Percentiles rank a stretch among this genome's conserved stretches.
phyloP scores from a whole-genome alignment of 2,888 invertebrate species.

The Andrena camellia region DNA sequence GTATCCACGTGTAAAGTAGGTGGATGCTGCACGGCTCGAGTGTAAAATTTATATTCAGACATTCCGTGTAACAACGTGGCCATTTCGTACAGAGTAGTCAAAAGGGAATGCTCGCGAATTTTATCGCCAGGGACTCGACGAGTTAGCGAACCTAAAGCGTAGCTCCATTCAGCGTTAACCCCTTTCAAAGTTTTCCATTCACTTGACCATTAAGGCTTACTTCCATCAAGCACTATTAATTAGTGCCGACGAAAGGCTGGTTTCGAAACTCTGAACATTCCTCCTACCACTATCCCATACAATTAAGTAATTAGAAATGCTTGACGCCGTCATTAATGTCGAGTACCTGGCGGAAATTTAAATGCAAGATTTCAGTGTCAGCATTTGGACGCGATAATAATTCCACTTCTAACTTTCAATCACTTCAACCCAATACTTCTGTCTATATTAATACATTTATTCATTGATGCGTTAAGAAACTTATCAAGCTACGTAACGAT shows the following conservation, averaged over 20 bases:
- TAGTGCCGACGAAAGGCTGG: constrained; percentile 11
- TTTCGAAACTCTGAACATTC: background rate
- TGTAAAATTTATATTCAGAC: background rate
- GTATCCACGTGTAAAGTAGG: background rate
- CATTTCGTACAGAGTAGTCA: background rate
- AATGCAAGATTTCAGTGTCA: background rate
- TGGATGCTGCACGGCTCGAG: background rate
- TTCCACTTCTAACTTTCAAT: no score
- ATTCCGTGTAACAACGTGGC: background rate
- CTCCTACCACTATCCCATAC: background rate
- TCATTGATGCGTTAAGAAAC: no score
- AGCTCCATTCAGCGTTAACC: constrained; percentile 7
- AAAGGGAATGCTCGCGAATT: background rate
- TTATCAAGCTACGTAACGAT: no score
- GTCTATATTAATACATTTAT: no score
- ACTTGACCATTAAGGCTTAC: constrained; percentile 27
- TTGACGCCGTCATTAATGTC: background rate
- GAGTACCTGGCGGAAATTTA: background rate
- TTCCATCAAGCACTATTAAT: constrained; percentile 22
- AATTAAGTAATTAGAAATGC: constrained; percentile 6
- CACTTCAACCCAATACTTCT: background rate
- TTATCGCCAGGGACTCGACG: constrained; percentile 10
- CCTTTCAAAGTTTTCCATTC: constrained; percentile 33
- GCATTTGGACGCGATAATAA: background rate
- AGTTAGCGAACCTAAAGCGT: constrained; percentile 19